A percentile compares a stretch with the other conserved stretches of the same genome.
Conservation (phyloP, 2,888 invertebrate genomes). For the Amphipyra tragopoginis region DNA sequence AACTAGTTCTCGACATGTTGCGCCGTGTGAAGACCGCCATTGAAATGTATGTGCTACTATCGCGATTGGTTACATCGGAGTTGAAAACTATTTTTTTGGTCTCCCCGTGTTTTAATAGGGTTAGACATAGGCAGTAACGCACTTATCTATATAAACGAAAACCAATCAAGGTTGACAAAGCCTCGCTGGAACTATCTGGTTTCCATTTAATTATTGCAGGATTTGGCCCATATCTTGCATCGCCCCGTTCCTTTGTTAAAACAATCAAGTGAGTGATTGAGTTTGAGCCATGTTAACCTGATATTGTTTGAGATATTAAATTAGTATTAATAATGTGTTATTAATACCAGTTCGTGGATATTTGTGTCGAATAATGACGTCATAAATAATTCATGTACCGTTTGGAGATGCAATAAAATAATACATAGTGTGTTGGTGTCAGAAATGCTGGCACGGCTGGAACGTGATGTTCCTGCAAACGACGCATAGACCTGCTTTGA, state of each 20-base stretch:
- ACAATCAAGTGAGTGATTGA: slow-evolving; percentile 56
- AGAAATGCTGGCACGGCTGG: slow-evolving; percentile 13
- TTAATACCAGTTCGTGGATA: not conserved
- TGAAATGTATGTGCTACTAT: too few species aligned
- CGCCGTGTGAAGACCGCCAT: too few species aligned
- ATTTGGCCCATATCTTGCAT: slow-evolving; percentile 19
- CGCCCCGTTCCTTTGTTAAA: slow-evolving; percentile 31
- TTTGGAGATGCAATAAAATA: slow-evolving; percentile 22
- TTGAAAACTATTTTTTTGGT: too few species aligned
- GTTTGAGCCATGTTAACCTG: slow-evolving; percentile 34
- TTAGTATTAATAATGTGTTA: not conserved
- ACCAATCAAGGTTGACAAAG: slow-evolving; percentile 16
- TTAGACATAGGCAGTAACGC: not conserved
- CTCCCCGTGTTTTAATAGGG: not conserved
- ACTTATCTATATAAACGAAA: slow-evolving; percentile 7
- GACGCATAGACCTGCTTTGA: slow-evolving; percentile 8
- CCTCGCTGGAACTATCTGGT: slow-evolving; percentile 14
- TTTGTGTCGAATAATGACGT: slow-evolving; percentile 6
- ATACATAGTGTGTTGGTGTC: slow-evolving; percentile 11
- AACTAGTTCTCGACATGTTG: too few species aligned
- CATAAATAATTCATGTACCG: slow-evolving; percentile 21
- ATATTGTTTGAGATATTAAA: not conserved
- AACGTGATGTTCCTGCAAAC: slow-evolving; percentile 25
- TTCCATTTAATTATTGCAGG: slow-evolving; percentile 34
- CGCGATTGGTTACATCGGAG: too few species aligned